phyloP scores from a whole-genome alignment of 2,113 vertebrate genomes.

The Zosterops hypoxanthus region DNA sequence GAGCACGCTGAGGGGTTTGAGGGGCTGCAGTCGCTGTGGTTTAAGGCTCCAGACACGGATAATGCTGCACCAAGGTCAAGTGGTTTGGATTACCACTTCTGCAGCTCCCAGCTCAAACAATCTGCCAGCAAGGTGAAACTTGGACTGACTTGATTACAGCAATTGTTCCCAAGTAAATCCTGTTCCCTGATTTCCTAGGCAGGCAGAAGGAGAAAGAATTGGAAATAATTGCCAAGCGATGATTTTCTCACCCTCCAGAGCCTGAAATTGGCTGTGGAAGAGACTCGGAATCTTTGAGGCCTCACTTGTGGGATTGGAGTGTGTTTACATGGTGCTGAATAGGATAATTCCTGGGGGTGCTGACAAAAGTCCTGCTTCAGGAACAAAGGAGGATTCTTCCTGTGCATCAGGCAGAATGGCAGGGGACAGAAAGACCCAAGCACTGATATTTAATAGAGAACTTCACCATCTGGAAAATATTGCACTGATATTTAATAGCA shows the following conservation, averaged over 20 bases:
- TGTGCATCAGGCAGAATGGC: rapidly evolving
- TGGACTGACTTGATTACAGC: neutral
- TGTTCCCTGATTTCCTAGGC: neutral
- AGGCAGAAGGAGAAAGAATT: slow-evolving; percentile 15
- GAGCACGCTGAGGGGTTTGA: rapidly evolving
- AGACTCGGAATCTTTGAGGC: neutral
- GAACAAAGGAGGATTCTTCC: neutral
- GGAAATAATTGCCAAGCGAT: neutral
- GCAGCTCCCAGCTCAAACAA: neutral
- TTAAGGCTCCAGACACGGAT: neutral
- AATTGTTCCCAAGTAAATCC: slow-evolving; percentile 27
- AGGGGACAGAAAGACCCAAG: neutral
- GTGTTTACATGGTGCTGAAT: neutral
- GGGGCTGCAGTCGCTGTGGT: neutral
- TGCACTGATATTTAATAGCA: neutral
- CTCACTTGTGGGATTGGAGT: neutral
- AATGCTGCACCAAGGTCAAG: neutral
- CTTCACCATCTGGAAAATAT: neutral
- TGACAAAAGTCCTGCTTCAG: neutral
- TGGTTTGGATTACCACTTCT: neutral
- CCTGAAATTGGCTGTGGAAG: neutral
- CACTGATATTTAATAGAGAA: neutral
- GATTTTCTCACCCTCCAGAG: slow-evolving; percentile 27
- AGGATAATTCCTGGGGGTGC: neutral
- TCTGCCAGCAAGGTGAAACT: neutral